Conservation (phyloP, 2,888 invertebrate species). For the Nysson spinosus region DNA sequence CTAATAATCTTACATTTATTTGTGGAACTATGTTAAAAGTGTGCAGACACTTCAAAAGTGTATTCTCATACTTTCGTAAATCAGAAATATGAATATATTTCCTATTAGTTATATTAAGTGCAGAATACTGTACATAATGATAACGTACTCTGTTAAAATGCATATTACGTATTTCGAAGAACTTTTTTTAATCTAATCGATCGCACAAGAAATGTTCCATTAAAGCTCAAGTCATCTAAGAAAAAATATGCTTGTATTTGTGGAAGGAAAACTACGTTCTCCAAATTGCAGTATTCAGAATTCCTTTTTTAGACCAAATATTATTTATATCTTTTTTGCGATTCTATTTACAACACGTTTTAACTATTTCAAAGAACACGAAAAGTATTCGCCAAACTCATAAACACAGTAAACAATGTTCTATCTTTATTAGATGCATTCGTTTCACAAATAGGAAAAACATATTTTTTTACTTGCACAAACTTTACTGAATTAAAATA, state of each 20-base stretch:
- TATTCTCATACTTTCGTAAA: neutral
- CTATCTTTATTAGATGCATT: neutral
- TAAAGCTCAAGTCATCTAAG: no score
- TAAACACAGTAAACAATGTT: no score
- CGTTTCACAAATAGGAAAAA: neutral
- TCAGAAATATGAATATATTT: slow-evolving; percentile 6
- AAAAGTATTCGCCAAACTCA: no score
- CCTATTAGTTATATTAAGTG: slow-evolving; percentile 16
- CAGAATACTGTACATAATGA: neutral
- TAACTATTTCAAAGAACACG: no score
- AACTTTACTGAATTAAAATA: slow-evolving; percentile 8
- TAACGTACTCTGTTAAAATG: slow-evolving; percentile 6
- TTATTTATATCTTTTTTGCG: no score
- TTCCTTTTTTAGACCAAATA: no score
- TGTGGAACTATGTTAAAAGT: neutral
- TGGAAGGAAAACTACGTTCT: no score
- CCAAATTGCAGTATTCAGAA: no score
- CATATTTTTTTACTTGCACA: neutral
- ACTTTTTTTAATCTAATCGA: neutral
- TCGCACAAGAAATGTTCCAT: no score
- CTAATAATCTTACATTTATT: neutral
- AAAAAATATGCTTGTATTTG: no score
- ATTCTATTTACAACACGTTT: no score
- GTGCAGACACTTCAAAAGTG: neutral
- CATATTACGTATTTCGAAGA: neutral